Base-by-base conservation (phyloP, 2,797 vertebrate species). In the Bucorvus abyssinicus region DNA sequence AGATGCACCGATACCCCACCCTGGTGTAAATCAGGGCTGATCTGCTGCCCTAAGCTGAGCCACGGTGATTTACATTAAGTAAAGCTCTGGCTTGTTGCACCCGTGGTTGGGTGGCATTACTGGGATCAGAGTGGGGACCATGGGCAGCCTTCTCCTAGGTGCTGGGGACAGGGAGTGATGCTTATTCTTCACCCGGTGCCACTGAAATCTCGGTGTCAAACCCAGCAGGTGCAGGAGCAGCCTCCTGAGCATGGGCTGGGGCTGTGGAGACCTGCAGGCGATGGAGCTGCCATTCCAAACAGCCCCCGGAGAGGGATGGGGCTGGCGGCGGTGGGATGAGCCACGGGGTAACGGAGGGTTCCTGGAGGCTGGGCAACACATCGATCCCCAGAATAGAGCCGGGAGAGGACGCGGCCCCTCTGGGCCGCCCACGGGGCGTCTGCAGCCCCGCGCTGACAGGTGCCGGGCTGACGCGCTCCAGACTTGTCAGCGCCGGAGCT, bases 401-500 rank as follows among this genome's bases (percentile, higher is more conserved):
- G 13, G 88, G 71, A 60, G 92, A 53, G 55, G 70, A 38, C 2
- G 6, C 4, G 17, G 50, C 73, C 81, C 93, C 65, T 19, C 52
- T 32, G 34, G 23, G 50, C 29, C 78, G 75, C 84, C 83, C 4
- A 22, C 1, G 42, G 88, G 82, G 90, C 2, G 44, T 57, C 93
- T 69, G 90, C 95, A 53, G 84, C 55, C 27, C 87, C 1, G 18
- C 18, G 85, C 96, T 97, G 98, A 97, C 97, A 95, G 97, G 95
- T 97, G 95, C 95, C 7, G 45, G 64, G 87, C 91, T 87, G 93
- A 96, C 44, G 70, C 91, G 96, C 97, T 88, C 89, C 93, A 22
- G 95, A 87, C 74, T 93, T 97, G 97, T 97, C 97, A 97, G 97
- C 3, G 18, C 89, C 9, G 82, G 82, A 96, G 95, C 96, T 94